Conservation (phyloP, 2,888 invertebrate genomes). For the Polydrusus cervinus region DNA sequence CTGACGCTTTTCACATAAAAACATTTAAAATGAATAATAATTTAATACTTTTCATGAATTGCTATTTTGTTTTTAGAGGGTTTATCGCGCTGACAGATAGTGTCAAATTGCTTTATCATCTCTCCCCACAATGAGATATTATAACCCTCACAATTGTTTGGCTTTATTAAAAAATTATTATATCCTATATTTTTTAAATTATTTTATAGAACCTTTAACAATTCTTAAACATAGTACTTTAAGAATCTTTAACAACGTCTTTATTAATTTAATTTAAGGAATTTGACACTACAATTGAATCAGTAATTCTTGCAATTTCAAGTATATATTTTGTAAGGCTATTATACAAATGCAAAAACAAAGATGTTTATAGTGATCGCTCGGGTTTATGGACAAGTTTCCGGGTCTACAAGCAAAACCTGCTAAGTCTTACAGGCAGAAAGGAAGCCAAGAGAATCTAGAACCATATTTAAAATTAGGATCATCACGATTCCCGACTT, state of each 20-base stretch:
- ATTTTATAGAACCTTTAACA: conserved; percentile 38
- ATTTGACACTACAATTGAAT: conserved; percentile 50
- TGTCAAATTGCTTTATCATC: conserved; percentile 42
- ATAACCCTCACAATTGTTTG: conserved; percentile 29
- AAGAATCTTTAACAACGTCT: conserved; percentile 42
- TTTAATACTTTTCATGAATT: conserved; percentile 49
- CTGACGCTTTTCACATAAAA: conserved; percentile 34
- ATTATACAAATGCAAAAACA: conserved; percentile 15
- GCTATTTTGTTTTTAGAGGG: conserved; percentile 28
- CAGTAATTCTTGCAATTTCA: conserved; percentile 42
- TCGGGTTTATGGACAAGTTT: conserved; percentile 9
- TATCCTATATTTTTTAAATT: conserved; percentile 31
- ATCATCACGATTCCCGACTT: no score
- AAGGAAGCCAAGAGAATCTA: no score
- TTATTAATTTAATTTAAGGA: conserved; percentile 47
- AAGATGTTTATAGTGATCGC: conserved; percentile 10
- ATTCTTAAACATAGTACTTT: conserved; percentile 42
- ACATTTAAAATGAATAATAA: conserved; percentile 28
- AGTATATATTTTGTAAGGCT: conserved; percentile 1
- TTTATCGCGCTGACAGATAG: conserved; percentile 37
- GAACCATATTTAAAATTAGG: no score
- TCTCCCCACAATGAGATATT: conserved; percentile 14
- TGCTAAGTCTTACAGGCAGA: no score
- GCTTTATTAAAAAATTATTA: conserved; percentile 27
- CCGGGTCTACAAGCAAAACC: not conserved